phyloP scores from a whole-genome alignment of 2,797 vertebrate species.

The Percopsis omiscomaycus region DNA sequence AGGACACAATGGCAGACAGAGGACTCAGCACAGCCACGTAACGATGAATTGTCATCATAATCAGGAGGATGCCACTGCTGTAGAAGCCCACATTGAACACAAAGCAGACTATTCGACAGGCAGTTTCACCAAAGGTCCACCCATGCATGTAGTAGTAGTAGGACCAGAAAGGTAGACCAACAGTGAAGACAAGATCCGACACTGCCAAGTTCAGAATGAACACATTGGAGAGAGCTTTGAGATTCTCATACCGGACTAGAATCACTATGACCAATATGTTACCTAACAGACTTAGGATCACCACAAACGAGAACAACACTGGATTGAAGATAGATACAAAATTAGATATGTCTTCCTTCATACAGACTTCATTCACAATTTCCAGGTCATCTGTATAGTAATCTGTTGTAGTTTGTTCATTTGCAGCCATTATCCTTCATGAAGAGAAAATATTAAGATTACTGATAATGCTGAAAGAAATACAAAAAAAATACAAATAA shows the following conservation, averaged over 20 bases:
- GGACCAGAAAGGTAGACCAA: slow-evolving; percentile 86
- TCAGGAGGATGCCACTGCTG: slow-evolving; percentile 87
- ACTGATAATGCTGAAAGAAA: neutral
- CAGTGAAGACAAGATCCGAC: slow-evolving; percentile 87
- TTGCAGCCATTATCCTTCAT: neutral
- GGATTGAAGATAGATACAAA: slow-evolving; percentile 68
- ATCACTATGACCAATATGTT: slow-evolving; percentile 86
- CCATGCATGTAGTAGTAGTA: slow-evolving; percentile 65
- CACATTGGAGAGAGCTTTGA: slow-evolving; percentile 85
- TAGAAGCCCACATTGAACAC: slow-evolving; percentile 87
- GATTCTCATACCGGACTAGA: slow-evolving; percentile 85
- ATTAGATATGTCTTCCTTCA: slow-evolving; percentile 36
- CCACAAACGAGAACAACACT: slow-evolving; percentile 77
- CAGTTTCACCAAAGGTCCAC: slow-evolving; percentile 81
- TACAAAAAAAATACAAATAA: neutral
- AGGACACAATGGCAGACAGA: slow-evolving; percentile 75
- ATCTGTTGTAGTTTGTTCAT: neutral
- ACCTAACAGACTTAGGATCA: slow-evolving; percentile 84
- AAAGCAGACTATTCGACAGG: slow-evolving; percentile 81
- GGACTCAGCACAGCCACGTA: slow-evolving; percentile 85
- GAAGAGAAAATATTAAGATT: slow-evolving; percentile 4
- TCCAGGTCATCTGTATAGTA: neutral
- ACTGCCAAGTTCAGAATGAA: slow-evolving; percentile 90
- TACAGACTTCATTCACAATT: slow-evolving; percentile 54
- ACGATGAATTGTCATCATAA: slow-evolving; percentile 86